These are phyloP conservation scores for Tretioscincus oriximinensis DNA, from an alignment of 2,113 vertebrate species.

Conservation along the genomic window DNA sequence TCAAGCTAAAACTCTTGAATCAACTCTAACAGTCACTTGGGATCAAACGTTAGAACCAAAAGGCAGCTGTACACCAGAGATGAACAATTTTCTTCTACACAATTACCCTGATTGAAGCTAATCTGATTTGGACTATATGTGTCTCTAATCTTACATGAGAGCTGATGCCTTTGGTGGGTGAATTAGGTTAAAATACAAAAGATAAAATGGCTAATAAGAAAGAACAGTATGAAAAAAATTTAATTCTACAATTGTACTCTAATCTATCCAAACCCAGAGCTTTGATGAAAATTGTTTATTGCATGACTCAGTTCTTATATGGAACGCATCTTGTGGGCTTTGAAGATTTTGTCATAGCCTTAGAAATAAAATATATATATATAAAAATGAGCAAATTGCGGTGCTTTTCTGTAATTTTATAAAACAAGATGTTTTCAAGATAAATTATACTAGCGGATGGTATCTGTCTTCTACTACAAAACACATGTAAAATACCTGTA, in stretches of 20 bases:
- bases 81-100: slow-evolving; percentile 72
- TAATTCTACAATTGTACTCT: slow-evolving; percentile 74
- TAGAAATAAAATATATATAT: slow-evolving; percentile 68
- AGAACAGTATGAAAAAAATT: slow-evolving; percentile 77
- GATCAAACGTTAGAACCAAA: slow-evolving; percentile 73
- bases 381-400: slow-evolving; percentile 88
- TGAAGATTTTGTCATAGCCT: slow-evolving; percentile 86
- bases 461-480: slow-evolving; percentile 82
- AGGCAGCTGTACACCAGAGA: slow-evolving; percentile 69
- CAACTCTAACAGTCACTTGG: slow-evolving; percentile 57
- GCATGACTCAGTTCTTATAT: slow-evolving; percentile 77
- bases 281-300: slow-evolving; percentile 89
- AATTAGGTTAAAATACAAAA: slow-evolving; percentile 82
- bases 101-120: slow-evolving; percentile 82
- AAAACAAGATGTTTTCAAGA: slow-evolving; percentile 82
- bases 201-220: slow-evolving; percentile 77
- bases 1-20: slow-evolving; percentile 34
- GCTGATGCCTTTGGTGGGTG: slow-evolving; percentile 67
- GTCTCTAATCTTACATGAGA: slow-evolving; percentile 67
- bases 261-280: slow-evolving; percentile 66
- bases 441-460: slow-evolving; percentile 88
- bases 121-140: slow-evolving; percentile 75
- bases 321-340: slow-evolving; percentile 84
- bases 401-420: slow-evolving; percentile 95
- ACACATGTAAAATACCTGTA: slow-evolving; percentile 86